Percentiles rank a stretch among this genome's conserved stretches.
phyloP scores from a whole-genome alignment of 2,888 invertebrate genomes.

The Aphrophora alni region DNA sequence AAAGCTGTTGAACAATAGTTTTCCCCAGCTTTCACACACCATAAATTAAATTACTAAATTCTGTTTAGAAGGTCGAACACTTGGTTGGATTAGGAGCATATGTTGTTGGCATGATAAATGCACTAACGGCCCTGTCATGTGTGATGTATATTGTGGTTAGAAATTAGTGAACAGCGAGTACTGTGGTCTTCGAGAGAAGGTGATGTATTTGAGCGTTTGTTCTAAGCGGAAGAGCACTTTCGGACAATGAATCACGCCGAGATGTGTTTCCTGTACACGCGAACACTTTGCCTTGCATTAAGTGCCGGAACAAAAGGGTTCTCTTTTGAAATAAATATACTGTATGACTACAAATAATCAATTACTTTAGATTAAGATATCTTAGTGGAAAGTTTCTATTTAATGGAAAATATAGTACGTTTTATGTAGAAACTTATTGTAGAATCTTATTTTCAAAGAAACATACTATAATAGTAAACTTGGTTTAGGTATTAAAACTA shows the following conservation, averaged over 20 bases:
- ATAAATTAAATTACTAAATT: not conserved
- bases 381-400: no score
- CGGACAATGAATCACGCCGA: conserved; percentile 1
- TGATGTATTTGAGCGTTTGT: not conserved
- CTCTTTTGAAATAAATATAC: not conserved
- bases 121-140: not conserved
- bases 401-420: no score
- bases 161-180: not conserved
- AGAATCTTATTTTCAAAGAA: no score
- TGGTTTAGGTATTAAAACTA: no score
- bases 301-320: not conserved
- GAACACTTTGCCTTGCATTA: not conserved
- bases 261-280: not conserved
- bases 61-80: not conserved
- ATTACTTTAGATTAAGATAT: no score
- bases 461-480: no score
- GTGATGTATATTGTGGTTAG: not conserved
- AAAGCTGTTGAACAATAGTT: not conserved
- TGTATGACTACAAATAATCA: no score
- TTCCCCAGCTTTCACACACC: not conserved
- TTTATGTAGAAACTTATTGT: no score
- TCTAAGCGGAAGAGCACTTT: not conserved
- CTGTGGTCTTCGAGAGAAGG: not conserved
- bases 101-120: not conserved
- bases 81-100: not conserved